These are phyloP conservation scores for Danio jaintianensis DNA, from an alignment of 2,797 vertebrate genomes.

Conservation along the genomic window DNA sequence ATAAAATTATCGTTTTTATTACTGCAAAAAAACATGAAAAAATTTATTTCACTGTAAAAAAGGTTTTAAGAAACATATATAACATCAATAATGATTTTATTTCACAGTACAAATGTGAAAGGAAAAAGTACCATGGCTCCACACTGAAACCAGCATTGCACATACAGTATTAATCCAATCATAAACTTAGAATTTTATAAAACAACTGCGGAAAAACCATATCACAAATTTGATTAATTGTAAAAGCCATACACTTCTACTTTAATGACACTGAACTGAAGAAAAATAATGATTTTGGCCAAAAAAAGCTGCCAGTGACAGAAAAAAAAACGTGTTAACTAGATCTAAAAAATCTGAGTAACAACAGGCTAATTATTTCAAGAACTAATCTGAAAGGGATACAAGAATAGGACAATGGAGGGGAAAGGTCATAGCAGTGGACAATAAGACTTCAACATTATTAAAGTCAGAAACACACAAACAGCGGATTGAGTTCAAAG, in stretches of 20 bases:
- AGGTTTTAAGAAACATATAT: too few relatives aligned
- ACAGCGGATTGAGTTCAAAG: constrained; percentile 2
- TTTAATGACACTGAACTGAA: background rate
- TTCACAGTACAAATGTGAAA: too few relatives aligned
- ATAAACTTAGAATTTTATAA: too few relatives aligned
- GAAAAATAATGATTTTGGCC: background rate
- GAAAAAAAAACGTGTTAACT: constrained; percentile 6
- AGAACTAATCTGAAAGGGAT: background rate
- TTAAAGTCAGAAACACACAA: constrained; percentile 7
- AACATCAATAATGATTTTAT: too few relatives aligned
- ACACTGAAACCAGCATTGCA: too few relatives aligned
- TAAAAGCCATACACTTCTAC: background rate
- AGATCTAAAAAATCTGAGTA: background rate
- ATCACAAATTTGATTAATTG: background rate
- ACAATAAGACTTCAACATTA: constrained; percentile 4
- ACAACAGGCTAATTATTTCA: background rate
- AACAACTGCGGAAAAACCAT: too few relatives aligned
- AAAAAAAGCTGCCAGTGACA: background rate
- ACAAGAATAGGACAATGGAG: constrained; percentile 7
- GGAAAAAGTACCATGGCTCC: too few relatives aligned
- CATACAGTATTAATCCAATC: too few relatives aligned
- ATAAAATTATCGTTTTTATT: too few relatives aligned
- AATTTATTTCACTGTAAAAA: too few relatives aligned
- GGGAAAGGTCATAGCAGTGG: background rate
- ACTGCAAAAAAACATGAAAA: too few relatives aligned